Evolutionary conservation across 1,140 invertebrate species (phyloP), one percentile per base, ranked within the genome.

Genomic region (Eciton burchellii): DNA sequence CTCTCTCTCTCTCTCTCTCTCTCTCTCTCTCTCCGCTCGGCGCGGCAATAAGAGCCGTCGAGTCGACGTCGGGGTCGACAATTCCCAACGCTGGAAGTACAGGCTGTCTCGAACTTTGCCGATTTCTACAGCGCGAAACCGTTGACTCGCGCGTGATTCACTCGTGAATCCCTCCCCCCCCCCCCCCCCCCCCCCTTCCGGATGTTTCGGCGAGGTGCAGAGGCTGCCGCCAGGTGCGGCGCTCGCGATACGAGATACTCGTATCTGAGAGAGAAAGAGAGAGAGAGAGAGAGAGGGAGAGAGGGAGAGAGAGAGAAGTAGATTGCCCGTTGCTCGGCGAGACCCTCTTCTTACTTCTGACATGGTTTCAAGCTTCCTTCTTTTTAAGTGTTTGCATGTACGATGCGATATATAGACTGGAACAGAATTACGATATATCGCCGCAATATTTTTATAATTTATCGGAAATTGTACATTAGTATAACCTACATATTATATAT

Each of bases 381-480:
- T 56, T 82, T 84, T 79, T 49, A 73, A 66, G 56, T 16, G 26
- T 77, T 47, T 63, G 62, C 71, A 83, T 70, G 59, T 52, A 68
- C 74, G 65, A 88, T 49, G 83, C 86, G 87, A 63, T 85, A 85
- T 85, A 88, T 71, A 88, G 83, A 88, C 87, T 82, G 85, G 86
- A 85, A 81, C 70, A 63, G 70, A 56, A 88, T 60, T 83, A 79
- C 85, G 68, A 83, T 85, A 88, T 87, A 88, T 88, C 62, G 87
- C 66, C 83, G 86, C 79, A 85, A 88, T 88, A 88, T 88, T 88
- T 88, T 88, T 88, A 85, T 88, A 88, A 88, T 88, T 88, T 88
- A 12, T 81, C 68, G 68, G 26, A 84, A 76, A 83, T 83, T 88
- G 59, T 88, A 88, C 56, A 89, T 89, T 89, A 84, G 24, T 57